Conservation (phyloP, 2,888 invertebrate genomes). For the Scaptomyza reducta region DNA sequence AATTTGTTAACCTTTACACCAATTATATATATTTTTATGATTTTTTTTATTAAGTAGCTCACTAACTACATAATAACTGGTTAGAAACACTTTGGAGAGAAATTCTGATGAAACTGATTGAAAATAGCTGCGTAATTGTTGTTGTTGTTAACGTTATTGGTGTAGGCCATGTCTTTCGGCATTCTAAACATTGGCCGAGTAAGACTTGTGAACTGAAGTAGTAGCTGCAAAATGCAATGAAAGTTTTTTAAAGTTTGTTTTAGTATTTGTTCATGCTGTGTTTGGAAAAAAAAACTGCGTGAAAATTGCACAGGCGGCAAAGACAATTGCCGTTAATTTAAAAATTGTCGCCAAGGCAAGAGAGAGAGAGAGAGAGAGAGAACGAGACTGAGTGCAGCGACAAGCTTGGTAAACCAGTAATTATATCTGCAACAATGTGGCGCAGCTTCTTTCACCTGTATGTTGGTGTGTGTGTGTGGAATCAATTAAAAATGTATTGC, state of each 20-base stretch:
- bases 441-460: slow-evolving; percentile 71
- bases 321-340: slow-evolving; percentile 79
- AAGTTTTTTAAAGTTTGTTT: slow-evolving; percentile 53
- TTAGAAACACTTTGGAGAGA: slow-evolving; percentile 14
- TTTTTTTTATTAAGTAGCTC: background rate
- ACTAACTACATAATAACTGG: slow-evolving; percentile 9
- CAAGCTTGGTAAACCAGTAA: slow-evolving; percentile 65
- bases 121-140: slow-evolving; percentile 56
- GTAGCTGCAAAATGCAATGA: slow-evolving; percentile 55
- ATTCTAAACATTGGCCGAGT: slow-evolving; percentile 44
- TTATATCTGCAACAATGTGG: slow-evolving; percentile 68
- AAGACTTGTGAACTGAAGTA: slow-evolving; percentile 15
- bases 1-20: background rate
- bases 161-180: slow-evolving; percentile 37
- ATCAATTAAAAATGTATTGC: slow-evolving; percentile 78
- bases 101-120: slow-evolving; percentile 19
- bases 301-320: slow-evolving; percentile 73
- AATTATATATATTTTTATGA: background rate
- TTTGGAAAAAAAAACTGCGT: slow-evolving; percentile 72
- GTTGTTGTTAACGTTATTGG: slow-evolving; percentile 20
- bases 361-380: background rate
- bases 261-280: slow-evolving; percentile 55
- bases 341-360: slow-evolving; percentile 74
- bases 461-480: slow-evolving; percentile 51
- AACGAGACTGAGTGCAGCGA: slow-evolving; percentile 20